Conservation (phyloP, 2,797 vertebrate species). For the Fistularia commersonii region DNA sequence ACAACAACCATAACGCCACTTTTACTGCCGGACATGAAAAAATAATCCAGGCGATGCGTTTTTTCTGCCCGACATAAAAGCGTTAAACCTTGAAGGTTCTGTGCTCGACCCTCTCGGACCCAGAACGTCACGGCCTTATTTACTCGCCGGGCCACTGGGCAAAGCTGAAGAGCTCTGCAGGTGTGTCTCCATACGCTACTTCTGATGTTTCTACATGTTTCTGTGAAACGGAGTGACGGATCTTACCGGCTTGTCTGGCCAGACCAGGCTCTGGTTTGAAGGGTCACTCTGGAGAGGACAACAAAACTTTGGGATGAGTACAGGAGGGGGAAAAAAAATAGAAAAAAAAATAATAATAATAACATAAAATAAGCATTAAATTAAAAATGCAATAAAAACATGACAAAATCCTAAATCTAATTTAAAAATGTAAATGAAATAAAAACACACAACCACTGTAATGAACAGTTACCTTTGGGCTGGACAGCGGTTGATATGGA, state of each 20-base stretch:
- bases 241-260: slow-evolving; percentile 73
- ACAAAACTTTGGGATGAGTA: background rate
- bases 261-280: slow-evolving; percentile 61
- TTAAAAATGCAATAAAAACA: background rate
- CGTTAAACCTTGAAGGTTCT: too few species aligned
- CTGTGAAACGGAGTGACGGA: too few species aligned
- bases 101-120: too few species aligned
- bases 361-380: background rate
- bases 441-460: too few species aligned
- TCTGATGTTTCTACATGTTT: too few species aligned
- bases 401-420: too few species aligned
- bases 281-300: slow-evolving; percentile 48
- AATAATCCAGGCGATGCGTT: background rate
- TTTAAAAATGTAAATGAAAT: too few species aligned
- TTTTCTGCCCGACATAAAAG: too few species aligned
- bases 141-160: too few species aligned
- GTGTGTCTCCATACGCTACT: too few species aligned
- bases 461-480: slow-evolving; percentile 53
- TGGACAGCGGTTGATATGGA: slow-evolving; percentile 78
- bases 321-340: background rate
- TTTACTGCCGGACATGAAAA: background rate
- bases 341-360: background rate
- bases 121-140: too few species aligned
- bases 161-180: too few species aligned
- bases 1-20: background rate